Evolutionary conservation across 30 jellyfish, hydroid and myxozoan genomes (phyloP).

Genomic region (Chrysaora quinquecirrha): DNA sequence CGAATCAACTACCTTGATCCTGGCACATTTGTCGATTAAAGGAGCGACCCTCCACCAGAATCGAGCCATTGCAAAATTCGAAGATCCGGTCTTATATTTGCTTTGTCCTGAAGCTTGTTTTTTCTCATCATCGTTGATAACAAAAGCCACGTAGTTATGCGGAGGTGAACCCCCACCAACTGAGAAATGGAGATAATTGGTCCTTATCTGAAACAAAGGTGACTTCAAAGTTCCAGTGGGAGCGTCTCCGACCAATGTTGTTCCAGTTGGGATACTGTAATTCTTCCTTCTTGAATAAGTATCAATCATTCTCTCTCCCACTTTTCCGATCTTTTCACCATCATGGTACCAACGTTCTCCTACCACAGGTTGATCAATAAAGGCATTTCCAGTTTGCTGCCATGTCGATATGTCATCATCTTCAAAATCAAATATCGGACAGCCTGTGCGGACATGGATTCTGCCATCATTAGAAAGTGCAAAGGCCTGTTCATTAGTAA

Average conservation of each 20-base stretch:
- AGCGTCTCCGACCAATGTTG: conserved; percentile 3
- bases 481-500: background rate
- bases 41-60: conserved; percentile 57
- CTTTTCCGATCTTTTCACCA: conserved; percentile 19
- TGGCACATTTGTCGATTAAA: conserved; percentile 29
- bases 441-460: conserved; percentile 34
- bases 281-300: conserved; percentile 23
- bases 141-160: conserved; percentile 15
- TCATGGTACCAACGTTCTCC: background rate
- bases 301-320: conserved; percentile 50
- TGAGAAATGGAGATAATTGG: conserved; percentile 28
- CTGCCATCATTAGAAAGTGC: conserved; percentile 11
- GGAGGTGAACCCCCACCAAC: conserved; percentile 63
- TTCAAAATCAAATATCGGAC: conserved; percentile 68
- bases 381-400: conserved; percentile 56
- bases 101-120: conserved; percentile 33
- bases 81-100: background rate
- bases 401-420: conserved; percentile 36
- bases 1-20: conserved; percentile 16
- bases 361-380: conserved; percentile 41
- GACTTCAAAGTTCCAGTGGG: conserved; percentile 61
- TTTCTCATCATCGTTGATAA: conserved; percentile 18
- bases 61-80: conserved; percentile 5
- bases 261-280: conserved; percentile 8
- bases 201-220: conserved; percentile 49